phyloP scores from a whole-genome alignment of 2,113 vertebrate genomes.

The Urocynchramus pylzowi region DNA sequence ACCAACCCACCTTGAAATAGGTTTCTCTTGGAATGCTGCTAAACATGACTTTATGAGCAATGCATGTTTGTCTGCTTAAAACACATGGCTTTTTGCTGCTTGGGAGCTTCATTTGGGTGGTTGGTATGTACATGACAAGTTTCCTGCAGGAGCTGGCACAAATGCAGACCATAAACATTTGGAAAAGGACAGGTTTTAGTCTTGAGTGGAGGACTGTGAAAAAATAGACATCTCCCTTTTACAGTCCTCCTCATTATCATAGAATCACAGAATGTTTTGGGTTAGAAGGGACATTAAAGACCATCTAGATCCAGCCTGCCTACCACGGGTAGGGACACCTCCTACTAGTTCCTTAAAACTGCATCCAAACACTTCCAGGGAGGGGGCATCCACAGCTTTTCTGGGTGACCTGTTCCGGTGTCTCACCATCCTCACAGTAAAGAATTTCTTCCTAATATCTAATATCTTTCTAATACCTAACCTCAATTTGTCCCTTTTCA shows the following conservation, averaged over 20 bases:
- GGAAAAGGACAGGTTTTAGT: neutral
- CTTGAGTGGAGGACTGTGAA: neutral
- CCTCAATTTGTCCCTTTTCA: neutral
- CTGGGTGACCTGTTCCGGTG: neutral
- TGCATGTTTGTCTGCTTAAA: conserved; percentile 13
- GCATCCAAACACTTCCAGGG: neutral
- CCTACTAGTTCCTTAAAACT: neutral
- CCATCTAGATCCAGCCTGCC: neutral
- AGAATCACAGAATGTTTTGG: neutral
- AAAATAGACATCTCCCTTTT: neutral
- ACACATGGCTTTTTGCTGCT: neutral
- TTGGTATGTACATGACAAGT: neutral
- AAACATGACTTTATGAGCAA: conserved; percentile 37
- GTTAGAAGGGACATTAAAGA: neutral
- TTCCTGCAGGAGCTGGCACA: neutral
- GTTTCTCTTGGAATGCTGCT: conserved; percentile 56
- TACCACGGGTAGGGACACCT: neutral
- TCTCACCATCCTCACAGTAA: neutral
- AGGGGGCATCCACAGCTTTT: neutral
- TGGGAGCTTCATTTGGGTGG: neutral
- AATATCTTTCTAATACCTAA: neutral
- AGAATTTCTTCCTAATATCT: neutral
- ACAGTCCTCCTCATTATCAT: neutral
- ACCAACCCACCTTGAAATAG: neutral
- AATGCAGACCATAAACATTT: neutral